A percentile compares a stretch with the other conserved stretches of the same genome.
Evolutionary conservation across 2,113 vertebrate species (phyloP).

Genomic region (Empidonax alnorum): DNA sequence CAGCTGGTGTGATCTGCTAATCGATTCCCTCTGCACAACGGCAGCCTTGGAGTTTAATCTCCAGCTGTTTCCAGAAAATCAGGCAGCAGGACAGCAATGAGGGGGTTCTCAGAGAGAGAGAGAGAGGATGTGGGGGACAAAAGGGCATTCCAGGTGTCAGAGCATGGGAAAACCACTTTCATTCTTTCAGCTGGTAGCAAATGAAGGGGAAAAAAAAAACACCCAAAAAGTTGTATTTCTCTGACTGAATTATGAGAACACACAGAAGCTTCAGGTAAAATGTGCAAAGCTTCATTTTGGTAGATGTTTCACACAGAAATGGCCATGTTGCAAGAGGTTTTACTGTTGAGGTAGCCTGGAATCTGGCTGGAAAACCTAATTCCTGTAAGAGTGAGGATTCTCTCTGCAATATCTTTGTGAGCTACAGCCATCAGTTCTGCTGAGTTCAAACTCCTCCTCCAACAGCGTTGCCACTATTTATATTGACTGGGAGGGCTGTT

Average conservation of each 20-base stretch:
- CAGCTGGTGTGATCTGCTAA: constrained; percentile 17
- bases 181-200: background rate
- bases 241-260: background rate
- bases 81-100: background rate
- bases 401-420: background rate
- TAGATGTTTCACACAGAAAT: background rate
- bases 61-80: background rate
- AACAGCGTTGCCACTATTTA: background rate
- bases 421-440: background rate
- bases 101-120: background rate
- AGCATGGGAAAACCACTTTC: background rate
- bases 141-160: background rate
- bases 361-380: background rate
- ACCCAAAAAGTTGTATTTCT: background rate
- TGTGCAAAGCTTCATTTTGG: background rate
- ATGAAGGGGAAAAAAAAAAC: background rate
- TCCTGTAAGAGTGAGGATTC: background rate
- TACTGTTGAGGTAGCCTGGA: background rate
- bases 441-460: background rate
- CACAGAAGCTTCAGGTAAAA: background rate
- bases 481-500: background rate
- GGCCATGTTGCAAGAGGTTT: background rate
- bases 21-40: background rate
- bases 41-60: background rate
- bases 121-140: background rate